Evolutionary conservation across 2,113 vertebrate genomes (phyloP).

Genomic region (Mesitornis unicolor): DNA sequence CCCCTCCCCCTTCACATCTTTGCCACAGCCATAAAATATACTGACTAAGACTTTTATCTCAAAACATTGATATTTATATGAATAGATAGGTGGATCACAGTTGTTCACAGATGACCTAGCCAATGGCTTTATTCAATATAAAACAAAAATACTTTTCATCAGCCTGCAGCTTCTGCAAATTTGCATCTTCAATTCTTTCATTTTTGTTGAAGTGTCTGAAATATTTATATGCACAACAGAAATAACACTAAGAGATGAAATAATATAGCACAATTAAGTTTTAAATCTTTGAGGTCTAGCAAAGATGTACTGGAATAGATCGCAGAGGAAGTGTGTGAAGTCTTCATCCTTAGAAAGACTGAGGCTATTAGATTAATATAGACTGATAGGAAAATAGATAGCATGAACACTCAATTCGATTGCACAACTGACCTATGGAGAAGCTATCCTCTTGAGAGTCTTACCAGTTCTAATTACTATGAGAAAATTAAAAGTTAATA

Average conservation of each 20-base stretch:
- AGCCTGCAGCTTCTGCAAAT: not conserved
- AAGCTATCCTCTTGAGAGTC: not conserved
- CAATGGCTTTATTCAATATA: not conserved
- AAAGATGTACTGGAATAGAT: not conserved
- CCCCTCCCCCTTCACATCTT: too few species aligned
- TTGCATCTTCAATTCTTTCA: not conserved
- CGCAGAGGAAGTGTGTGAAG: not conserved
- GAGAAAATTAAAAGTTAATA: not conserved
- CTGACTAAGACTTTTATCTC: slow-evolving; percentile 22
- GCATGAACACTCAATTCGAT: not conserved
- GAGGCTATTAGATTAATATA: not conserved
- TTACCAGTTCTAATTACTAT: not conserved
- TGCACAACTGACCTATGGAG: not conserved
- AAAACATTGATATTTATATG: slow-evolving; percentile 4
- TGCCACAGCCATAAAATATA: slow-evolving; percentile 6
- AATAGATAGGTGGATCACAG: not conserved
- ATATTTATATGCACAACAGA: not conserved
- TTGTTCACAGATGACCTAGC: slow-evolving; percentile 16
- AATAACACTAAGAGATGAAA: not conserved
- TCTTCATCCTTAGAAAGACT: not conserved
- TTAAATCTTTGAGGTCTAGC: not conserved
- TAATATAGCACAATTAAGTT: not conserved
- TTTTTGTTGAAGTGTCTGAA: not conserved
- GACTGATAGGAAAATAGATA: not conserved
- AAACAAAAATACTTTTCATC: slow-evolving; percentile 6